Evolutionary conservation across 2,113 vertebrate genomes (phyloP), one percentile per base, ranked within the genome.

Genomic region (Perca flavescens): DNA sequence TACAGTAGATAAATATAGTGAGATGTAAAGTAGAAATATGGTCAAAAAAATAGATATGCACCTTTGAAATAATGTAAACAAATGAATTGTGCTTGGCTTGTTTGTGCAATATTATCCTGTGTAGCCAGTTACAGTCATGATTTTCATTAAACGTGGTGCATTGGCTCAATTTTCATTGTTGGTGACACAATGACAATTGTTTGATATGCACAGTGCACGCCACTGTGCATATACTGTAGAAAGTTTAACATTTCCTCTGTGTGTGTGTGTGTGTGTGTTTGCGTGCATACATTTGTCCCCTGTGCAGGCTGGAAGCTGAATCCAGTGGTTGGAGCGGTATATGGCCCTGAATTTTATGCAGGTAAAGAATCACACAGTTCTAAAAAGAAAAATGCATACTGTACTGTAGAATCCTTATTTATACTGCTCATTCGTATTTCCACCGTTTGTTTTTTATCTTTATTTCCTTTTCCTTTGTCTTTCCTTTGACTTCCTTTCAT

Each of bases 321-420:
- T 79, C 89, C 89, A 66, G 83, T 91, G 53, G 85, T 89, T 31
- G 89, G 89, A 77, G 89, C 87, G 0, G 79, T 91, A 14, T 91
- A 91, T 43, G 80, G 89, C 47, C 89, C 89, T 60, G 89, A 91
- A 66, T 91, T 91, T 84, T 88, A 91, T 80, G 85, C 90, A 89
- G 87, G 87, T 91, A 87, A 87, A 71, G 5, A 67, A 64, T 67
- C n/a, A 62, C 16, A 72, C 47, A 19, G 21, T 13, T 31, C 50
- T 40, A 25, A 34, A 56, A 25, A 52, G 25, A 64, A 52, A 61
- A 65, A 60, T 47, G 7, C 6, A 19, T 46, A 58, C 5, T 47
- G 12, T 40, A 40, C 4, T 6, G 2, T n/a, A 62, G 6, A 71
- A 47, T 60, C 6, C 6, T 34, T 16, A 53, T 56, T 76, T 16